Conservation (phyloP, 92 coral and sea anemone genomes). For the Phenganax marumi region DNA sequence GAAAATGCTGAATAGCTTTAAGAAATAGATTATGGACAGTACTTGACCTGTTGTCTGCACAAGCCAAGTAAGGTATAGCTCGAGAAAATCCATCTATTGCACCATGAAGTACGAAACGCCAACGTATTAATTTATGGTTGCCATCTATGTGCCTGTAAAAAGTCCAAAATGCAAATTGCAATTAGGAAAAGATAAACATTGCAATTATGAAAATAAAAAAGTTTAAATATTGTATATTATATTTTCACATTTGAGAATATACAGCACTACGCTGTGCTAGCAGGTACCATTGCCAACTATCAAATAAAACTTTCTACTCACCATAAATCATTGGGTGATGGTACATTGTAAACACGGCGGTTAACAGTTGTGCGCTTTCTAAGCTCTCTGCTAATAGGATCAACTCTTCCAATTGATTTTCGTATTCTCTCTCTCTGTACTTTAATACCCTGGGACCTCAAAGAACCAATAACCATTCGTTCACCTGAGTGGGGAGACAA, state of each 20-base stretch:
- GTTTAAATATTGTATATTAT: no score
- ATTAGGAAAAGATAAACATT: no score
- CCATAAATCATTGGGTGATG: slow-evolving; percentile 66
- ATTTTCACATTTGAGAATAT: no score
- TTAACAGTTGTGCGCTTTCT: slow-evolving; percentile 56
- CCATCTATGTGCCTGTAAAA: slow-evolving; percentile 44
- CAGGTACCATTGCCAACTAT: no score
- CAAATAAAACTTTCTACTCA: slow-evolving; percentile 8
- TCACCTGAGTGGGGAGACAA: slow-evolving; percentile 68
- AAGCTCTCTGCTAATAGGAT: slow-evolving; percentile 61
- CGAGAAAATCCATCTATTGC: slow-evolving; percentile 42
- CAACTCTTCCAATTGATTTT: slow-evolving; percentile 60
- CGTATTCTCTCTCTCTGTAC: slow-evolving; percentile 59
- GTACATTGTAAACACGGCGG: slow-evolving; percentile 60
- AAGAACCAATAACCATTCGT: slow-evolving; percentile 64
- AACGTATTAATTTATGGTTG: slow-evolving; percentile 35
- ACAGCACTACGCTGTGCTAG: no score
- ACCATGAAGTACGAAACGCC: slow-evolving; percentile 36
- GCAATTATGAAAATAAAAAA: no score
- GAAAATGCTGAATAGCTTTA: slow-evolving; percentile 3
- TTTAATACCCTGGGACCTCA: slow-evolving; percentile 59
- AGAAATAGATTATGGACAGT: neutral
- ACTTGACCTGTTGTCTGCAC: neutral
- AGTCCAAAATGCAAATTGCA: neutral
- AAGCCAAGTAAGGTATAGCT: neutral